Base-by-base conservation (phyloP, 2,888 invertebrate genomes). In the Polymixis lichenea region DNA sequence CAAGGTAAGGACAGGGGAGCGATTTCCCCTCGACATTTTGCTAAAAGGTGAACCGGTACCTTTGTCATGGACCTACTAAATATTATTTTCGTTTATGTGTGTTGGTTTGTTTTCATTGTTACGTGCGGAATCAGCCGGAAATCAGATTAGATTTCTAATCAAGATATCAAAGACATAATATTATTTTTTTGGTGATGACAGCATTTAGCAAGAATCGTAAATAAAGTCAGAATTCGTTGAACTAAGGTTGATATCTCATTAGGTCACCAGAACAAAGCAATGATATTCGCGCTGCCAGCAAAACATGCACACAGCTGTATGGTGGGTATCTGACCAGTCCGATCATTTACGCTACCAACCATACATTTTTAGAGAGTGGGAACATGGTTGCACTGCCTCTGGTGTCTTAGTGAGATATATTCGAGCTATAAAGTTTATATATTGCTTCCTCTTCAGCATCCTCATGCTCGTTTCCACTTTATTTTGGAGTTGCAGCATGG, bases 11-110 rank as follows among this genome's bases (percentile, higher is more conserved):
- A 69, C 80, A 78, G 79, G 88, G 90, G 86, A 84, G 78, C 78
- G 75, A 77, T 66, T 73, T 87, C 80, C 85, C 91, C 90, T 88
- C 89, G 92, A 89, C 92, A 91, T 93, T 94, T 84, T 90, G 77
- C 66, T 60, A 70, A 87, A 78, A 83, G 78, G 78, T 80, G 66
- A 89, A 87, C 85, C 83, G 80, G 55, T 46, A 68, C 60, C 43
- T 77, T 77, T 64, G 46, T 7, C 32, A 22, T 49, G 22, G 15
- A 55, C 62, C 51, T 28, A 51, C 32, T 17, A 28, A 61, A 65
- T 61, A 77, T 58, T 49, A 62, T 49, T 62, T 46, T 70, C 4
- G 22, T 15, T 3, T 6, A 43, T 15, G 1, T 56, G 38, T 65
- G 53, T 72, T 56, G 13, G 32, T 64, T 65, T 65, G 62, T 60